phyloP scores from a whole-genome alignment of 2,888 invertebrate species.

The Lycocerus yunnanus region DNA sequence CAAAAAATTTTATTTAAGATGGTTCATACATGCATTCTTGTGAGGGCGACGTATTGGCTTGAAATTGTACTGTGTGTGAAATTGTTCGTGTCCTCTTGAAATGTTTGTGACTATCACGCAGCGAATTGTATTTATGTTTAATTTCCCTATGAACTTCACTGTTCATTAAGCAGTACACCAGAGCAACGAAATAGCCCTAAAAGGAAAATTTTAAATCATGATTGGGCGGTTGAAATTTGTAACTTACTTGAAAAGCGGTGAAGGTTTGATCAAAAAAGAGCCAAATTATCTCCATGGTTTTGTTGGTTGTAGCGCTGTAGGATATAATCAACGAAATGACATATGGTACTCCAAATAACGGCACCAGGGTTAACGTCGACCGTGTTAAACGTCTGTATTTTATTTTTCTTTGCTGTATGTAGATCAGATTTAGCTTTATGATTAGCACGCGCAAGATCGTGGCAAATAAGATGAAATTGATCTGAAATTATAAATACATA shows the following conservation, averaged over 20 bases:
- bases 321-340: constrained; percentile 62
- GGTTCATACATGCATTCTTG: constrained; percentile 23
- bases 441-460: constrained; percentile 63
- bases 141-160: constrained; percentile 63
- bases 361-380: constrained; percentile 68
- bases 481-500: constrained; percentile 52
- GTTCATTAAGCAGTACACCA: constrained; percentile 68
- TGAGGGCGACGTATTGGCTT: constrained; percentile 28
- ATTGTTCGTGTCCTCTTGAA: constrained; percentile 34
- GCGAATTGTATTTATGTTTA: constrained; percentile 44
- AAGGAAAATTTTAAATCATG: constrained; percentile 28
- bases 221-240: neutral
- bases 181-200: constrained; percentile 66
- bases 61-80: constrained; percentile 38
- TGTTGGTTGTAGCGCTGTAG: constrained; percentile 53
- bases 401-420: constrained; percentile 61
- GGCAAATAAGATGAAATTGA: constrained; percentile 67
- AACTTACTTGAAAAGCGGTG: constrained; percentile 69
- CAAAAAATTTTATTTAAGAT: neutral
- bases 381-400: constrained; percentile 67
- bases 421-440: constrained; percentile 62
- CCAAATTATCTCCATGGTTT: constrained; percentile 62
- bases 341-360: constrained; percentile 69
- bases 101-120: constrained; percentile 32
- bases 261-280: constrained; percentile 69